Base-by-base conservation (phyloP, 64 coral and sea anemone species). In the Dendrophyllia cribrosa region DNA sequence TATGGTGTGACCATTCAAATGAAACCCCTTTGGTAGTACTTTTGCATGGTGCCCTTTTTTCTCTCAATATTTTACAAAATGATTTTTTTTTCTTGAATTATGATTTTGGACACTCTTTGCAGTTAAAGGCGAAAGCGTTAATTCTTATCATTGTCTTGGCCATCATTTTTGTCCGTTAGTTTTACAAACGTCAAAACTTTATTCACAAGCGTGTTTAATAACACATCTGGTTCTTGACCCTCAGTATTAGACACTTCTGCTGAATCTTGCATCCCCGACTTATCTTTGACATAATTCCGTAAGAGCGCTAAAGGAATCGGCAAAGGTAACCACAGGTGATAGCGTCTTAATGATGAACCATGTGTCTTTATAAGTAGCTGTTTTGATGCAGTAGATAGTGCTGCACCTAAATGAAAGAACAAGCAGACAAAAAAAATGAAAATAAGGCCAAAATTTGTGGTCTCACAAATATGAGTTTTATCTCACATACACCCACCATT, bases 271-370 rank as follows among this genome's bases (percentile, higher is more conserved):
- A 21, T 9, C 1, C 16, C 6, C 0, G 15, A 64, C 1, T 83
- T 43, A 7, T 66, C 59, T 47, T 11, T 49, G 58, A 48, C 20
- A 19, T 66, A 66, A 20, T 47, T 83, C 59, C 79, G 26, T 48
- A 83, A 49, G 15, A 83, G 13, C 17, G 79, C 90, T 26, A 97
- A 21, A 9, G 59, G 75, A 45, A 93, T 58, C 25, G 97, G 97
- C n/a, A 93, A 17, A 24, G 97, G 97, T 1, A 98, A 79, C 94
- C 97, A 98, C 43, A 96, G 58, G 51, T 98, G 97, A 69, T 98
- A 96, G n/a, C 82, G 75, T 66, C 91, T 86, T 55, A 98, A 86
- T 9, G 97, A 93, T 44, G 84, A 82, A 58, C 78, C 94, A 75
- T 98, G 97, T 16, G 97, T 98, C 86, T 96, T 95, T 1, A 98